Percentiles rank a stretch among this genome's conserved stretches.
Evolutionary conservation across 1,140 invertebrate species (phyloP).

Genomic region (Orchestia grillus): DNA sequence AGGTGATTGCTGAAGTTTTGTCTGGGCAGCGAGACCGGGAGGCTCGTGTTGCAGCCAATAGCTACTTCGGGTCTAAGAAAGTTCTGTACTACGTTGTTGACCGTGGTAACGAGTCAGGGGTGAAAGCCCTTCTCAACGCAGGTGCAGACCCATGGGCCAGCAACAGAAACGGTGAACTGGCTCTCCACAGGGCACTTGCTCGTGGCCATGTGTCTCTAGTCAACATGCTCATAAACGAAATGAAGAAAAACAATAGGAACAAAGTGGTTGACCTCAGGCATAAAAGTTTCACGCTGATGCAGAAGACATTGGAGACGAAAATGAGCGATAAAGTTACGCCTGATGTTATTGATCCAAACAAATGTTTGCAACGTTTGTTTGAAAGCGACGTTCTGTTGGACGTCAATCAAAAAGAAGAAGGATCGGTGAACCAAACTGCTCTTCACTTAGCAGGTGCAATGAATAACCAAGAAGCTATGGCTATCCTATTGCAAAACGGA

Average conservation of each 20-base stretch:
- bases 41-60: conserved; percentile 57
- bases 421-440: conserved; percentile 29
- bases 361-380: conserved; percentile 60
- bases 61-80: conserved; percentile 59
- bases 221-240: conserved; percentile 57
- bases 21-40: conserved; percentile 48
- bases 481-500: conserved; percentile 60
- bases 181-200: conserved; percentile 63
- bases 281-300: conserved; percentile 60
- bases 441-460: conserved; percentile 62
- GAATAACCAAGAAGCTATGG: conserved; percentile 65
- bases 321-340: background rate
- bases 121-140: conserved; percentile 56
- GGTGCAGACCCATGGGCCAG: conserved; percentile 61
- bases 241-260: conserved; percentile 60
- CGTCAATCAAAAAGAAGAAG: conserved; percentile 57
- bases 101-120: conserved; percentile 41
- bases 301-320: conserved; percentile 61
- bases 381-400: conserved; percentile 59
- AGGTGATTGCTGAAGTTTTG: conserved; percentile 56
- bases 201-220: conserved; percentile 60
- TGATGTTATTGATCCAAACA: conserved; percentile 54
- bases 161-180: conserved; percentile 59
- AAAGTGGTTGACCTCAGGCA: conserved; percentile 58
- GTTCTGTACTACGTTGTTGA: conserved; percentile 62